These are phyloP conservation scores for Nomada lathburiana DNA, from an alignment of 2,888 invertebrate species.

Conservation along the genomic window DNA sequence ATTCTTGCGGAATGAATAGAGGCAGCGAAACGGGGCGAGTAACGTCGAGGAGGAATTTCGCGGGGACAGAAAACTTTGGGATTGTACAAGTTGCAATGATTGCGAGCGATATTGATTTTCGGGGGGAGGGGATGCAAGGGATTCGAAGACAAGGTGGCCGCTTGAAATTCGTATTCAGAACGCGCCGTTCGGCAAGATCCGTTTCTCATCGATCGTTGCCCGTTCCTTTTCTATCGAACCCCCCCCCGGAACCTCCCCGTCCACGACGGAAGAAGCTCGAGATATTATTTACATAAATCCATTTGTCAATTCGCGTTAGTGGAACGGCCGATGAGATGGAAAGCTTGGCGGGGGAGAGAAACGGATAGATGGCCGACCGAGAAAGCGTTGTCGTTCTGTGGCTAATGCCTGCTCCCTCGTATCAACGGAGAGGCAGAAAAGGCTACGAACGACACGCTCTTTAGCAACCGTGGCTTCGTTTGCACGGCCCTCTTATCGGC, in stretches of 20 bases:
- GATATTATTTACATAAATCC: constrained; percentile 34
- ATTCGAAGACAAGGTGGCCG: too few species aligned
- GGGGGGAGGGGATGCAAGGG: not conserved
- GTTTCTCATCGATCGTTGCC: constrained; percentile 9
- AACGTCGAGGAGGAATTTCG: not conserved
- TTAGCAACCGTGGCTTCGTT: not conserved
- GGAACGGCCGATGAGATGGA: not conserved
- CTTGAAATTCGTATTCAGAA: constrained; percentile 14
- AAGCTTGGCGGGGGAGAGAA: not conserved
- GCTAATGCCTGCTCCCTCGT: constrained; percentile 6
- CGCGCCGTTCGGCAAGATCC: constrained; percentile 4
- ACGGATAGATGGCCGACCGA: not conserved
- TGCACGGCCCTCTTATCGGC: constrained; percentile 13
- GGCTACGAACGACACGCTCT: not conserved
- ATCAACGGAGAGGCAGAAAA: not conserved
- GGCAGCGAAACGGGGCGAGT: too few species aligned
- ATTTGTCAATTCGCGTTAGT: constrained; percentile 16
- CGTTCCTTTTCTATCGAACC: not conserved
- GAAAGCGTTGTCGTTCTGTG: not conserved
- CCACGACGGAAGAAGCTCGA: not conserved
- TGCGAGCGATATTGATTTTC: not conserved
- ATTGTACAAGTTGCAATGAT: not conserved
- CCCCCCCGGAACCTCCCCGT: not conserved
- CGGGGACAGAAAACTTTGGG: not conserved
- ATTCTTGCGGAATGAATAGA: too few species aligned